Evolutionary conservation across 2,797 vertebrate species (phyloP), one percentile per base, ranked within the genome.

Genomic region (Poeciliopsis turneri): DNA sequence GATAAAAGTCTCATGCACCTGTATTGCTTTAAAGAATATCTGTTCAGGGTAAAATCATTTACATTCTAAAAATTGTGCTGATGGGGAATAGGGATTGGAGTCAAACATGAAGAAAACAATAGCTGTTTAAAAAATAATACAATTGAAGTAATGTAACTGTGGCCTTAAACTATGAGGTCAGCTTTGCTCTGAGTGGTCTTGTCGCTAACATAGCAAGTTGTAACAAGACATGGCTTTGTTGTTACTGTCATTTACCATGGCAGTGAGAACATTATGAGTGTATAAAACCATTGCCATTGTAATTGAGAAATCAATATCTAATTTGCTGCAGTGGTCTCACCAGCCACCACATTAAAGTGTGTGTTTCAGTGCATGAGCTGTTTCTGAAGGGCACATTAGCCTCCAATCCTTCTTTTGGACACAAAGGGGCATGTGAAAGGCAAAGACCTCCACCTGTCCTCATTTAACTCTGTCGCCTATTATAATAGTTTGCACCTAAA

Each of bases 241-340:
- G 92, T 85, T 89, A 84, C 86, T 91, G 89, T 90, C 87, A 88
- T 93, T 88, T 86, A 91, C 88, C 83, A 75, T 72, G 86, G 86
- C 85, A 83, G 88, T 83, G 69, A 82, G 90, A 91, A 90, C 92
- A 91, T 95, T 92, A 90, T 81, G 86, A 91, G 89, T 86, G 88
- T 88, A 90, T 92, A 88, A 92, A 91, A 86, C 49, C 61, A 78
- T 87, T 83, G 88, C 80, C 89, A 88, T 87, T 85, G 92, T 94
- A 94, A 95, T 92, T 94, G 95, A 94, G 92, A 94, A 94, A 95
- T 96, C 93, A 92, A 94, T 95, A 95, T 75, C 92, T 92, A 90
- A 95, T 96, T 94, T 95, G 93, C 90, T 88, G 88, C 93, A 86
- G 87, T 86, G 86, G 84, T 88, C 88, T 90, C 77, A 47, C 80